These are phyloP conservation scores for Epizoanthus illoricatus DNA, from an alignment of 92 coral and sea anemone genomes.

Conservation along the genomic window DNA sequence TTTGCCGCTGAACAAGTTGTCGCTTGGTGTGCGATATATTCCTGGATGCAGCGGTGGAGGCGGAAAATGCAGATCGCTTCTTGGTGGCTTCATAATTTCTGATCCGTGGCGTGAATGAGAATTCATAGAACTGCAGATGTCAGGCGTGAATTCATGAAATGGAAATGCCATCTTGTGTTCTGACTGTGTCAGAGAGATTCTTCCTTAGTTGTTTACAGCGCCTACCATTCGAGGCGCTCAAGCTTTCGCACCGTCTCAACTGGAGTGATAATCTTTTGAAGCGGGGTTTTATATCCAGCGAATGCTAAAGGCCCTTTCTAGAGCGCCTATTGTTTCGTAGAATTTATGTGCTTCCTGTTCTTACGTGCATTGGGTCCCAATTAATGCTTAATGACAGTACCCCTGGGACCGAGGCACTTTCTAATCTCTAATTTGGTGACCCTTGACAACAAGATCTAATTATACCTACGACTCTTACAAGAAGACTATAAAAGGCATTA, in stretches of 20 bases:
- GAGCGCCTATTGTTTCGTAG: conserved; percentile 83
- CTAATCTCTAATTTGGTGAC: conserved; percentile 92
- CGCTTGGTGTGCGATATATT: conserved; percentile 33
- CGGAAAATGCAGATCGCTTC: conserved; percentile 49
- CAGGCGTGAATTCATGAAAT: conserved; percentile 69
- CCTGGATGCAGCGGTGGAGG: conserved; percentile 66
- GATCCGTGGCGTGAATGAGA: conserved; percentile 76
- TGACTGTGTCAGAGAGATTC: conserved; percentile 15
- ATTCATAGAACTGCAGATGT: conserved; percentile 55
- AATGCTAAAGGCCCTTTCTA: conserved; percentile 76
- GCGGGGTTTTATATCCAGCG: conserved; percentile 80
- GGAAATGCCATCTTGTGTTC: conserved; percentile 71
- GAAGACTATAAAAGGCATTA: conserved; percentile 85
- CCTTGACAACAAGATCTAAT: conserved; percentile 91
- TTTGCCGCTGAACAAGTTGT: conserved; percentile 39
- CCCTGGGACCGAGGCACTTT: conserved; percentile 84
- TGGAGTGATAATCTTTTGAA: conserved; percentile 55
- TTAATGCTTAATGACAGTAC: conserved; percentile 94
- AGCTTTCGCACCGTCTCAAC: conserved; percentile 39
- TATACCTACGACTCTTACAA: conserved; percentile 76
- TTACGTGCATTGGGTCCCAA: conserved; percentile 95
- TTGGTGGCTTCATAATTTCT: conserved; percentile 71
- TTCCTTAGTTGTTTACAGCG: conserved; percentile 34
- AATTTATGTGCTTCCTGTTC: conserved; percentile 96
- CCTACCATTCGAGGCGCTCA: conserved; percentile 30